A percentile compares a stretch with the other conserved stretches of the same genome.
Conservation (phyloP, 2,888 invertebrate genomes). For the Cepaea hortensis region DNA sequence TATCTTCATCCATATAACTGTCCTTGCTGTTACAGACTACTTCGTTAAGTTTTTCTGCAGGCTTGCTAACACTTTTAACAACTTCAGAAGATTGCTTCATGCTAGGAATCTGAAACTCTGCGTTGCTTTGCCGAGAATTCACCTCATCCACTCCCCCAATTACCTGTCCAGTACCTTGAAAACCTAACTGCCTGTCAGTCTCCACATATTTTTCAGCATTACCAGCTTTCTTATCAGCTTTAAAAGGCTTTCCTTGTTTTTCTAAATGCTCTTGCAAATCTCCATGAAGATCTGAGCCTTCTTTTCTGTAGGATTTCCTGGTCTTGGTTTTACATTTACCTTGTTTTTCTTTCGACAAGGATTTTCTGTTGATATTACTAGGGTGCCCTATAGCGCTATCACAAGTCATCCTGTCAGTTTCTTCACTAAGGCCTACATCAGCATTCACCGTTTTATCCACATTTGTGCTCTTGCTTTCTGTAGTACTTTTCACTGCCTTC, state of each 20-base stretch:
- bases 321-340: neutral
- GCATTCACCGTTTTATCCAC: neutral
- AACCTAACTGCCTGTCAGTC: neutral
- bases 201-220: neutral
- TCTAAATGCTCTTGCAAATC: neutral
- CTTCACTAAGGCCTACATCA: neutral
- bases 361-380: neutral
- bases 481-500: too few species aligned
- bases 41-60: neutral
- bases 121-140: neutral
- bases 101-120: neutral
- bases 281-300: neutral
- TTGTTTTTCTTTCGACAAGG: neutral
- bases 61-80: neutral
- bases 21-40: slow-evolving; percentile 2
- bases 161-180: neutral
- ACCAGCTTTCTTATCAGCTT: neutral
- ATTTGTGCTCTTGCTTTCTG: too few species aligned
- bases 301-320: neutral
- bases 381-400: neutral
- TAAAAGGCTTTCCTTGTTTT: neutral
- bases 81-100: neutral
- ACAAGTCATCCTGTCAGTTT: neutral
- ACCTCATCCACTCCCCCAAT: neutral
- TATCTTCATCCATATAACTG: neutral